phyloP scores from a whole-genome alignment of 1,140 invertebrate genomes.

The Wasmannia auropunctata region DNA sequence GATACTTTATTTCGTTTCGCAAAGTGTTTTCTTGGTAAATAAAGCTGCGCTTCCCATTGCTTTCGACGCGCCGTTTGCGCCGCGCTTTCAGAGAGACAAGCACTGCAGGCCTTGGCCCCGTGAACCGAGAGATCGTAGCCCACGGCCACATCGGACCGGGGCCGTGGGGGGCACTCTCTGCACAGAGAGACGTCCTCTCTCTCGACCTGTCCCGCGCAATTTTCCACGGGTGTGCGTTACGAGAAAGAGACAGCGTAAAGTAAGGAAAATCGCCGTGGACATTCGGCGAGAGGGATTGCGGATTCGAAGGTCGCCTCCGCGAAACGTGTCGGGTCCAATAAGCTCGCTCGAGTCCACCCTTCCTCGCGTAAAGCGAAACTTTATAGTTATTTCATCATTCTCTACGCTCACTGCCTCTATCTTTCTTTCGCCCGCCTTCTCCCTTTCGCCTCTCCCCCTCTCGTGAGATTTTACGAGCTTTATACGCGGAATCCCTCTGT shows the following conservation, averaged over 20 bases:
- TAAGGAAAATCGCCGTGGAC: conserved; percentile 28
- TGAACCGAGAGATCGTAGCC: conserved; percentile 4
- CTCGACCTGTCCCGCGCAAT: conserved; percentile 33
- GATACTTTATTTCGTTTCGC: conserved; percentile 41
- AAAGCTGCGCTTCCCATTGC: conserved; percentile 38
- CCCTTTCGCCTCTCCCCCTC: neutral
- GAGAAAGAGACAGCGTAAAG: neutral
- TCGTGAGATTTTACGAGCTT: conserved; percentile 14
- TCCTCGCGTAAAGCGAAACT: conserved; percentile 75
- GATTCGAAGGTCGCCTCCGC: conserved; percentile 51
- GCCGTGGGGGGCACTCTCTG: conserved; percentile 42
- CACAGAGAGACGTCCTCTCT: neutral
- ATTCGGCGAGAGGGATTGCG: conserved; percentile 48
- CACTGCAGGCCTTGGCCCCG: neutral
- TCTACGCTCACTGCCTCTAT: conserved; percentile 12
- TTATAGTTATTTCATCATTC: conserved; percentile 79
- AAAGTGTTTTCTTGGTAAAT: conserved; percentile 64
- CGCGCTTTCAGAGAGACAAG: conserved; percentile 8
- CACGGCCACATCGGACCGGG: conserved; percentile 34
- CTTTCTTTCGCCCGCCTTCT: neutral
- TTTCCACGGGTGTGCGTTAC: neutral
- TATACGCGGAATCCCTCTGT: conserved; percentile 34
- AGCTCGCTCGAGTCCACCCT: conserved; percentile 60
- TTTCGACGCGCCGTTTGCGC: neutral
- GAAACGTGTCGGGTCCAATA: conserved; percentile 71